phyloP scores from a whole-genome alignment of 2,797 vertebrate species.

The Sciurus carolinensis region DNA sequence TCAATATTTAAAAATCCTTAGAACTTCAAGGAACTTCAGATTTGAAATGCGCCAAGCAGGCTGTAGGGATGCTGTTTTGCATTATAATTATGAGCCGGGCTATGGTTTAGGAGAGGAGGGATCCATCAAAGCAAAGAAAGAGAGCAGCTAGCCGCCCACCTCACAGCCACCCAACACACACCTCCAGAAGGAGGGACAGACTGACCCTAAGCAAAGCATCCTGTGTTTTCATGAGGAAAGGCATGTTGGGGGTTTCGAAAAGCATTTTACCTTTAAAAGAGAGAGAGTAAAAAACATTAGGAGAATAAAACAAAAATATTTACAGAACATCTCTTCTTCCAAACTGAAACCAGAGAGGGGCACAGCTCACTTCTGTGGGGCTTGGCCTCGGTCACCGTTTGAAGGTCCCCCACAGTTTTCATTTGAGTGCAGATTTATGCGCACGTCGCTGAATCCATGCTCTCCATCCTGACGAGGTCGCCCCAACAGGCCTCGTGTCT shows the following conservation, averaged over 20 bases:
- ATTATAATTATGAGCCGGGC: conserved; percentile 89
- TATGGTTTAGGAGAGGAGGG: conserved; percentile 74
- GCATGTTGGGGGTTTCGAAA: background rate
- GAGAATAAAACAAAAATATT: conserved; percentile 71
- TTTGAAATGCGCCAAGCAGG: conserved; percentile 88
- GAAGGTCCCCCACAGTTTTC: conserved; percentile 44
- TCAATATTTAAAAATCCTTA: conserved; percentile 86
- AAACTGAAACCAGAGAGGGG: conserved; percentile 62
- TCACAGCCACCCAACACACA: background rate
- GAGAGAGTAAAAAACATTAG: background rate
- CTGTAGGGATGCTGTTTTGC: conserved; percentile 87
- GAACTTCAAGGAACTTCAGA: conserved; percentile 90
- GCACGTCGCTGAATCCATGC: conserved; percentile 46
- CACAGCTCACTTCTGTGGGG: conserved; percentile 11
- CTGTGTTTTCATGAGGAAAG: conserved; percentile 39
- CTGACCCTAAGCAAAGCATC: conserved; percentile 3
- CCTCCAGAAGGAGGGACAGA: conserved; percentile 38
- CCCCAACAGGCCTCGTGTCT: conserved; percentile 72
- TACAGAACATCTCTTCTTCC: conserved; percentile 59
- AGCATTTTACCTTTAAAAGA: conserved; percentile 52
- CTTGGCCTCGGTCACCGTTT: conserved; percentile 35
- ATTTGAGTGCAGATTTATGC: conserved; percentile 75
- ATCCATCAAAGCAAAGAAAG: conserved; percentile 79
- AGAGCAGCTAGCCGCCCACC: conserved; percentile 64
- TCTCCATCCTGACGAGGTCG: conserved; percentile 79